Conservation (phyloP, 2,113 vertebrate species). For the Rhizomys pruinosus region DNA sequence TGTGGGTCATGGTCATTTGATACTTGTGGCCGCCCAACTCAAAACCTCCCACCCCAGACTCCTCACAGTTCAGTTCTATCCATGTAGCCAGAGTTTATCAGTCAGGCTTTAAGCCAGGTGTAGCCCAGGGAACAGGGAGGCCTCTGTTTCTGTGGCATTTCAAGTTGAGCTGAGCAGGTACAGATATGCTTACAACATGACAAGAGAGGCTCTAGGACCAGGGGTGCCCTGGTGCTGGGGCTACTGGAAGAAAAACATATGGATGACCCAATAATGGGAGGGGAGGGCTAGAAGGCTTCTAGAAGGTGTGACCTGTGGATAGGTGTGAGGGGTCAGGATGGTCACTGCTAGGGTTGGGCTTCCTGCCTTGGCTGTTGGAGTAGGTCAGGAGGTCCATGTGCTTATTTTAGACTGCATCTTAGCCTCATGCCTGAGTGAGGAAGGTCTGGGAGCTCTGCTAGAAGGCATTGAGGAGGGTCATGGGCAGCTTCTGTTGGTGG, state of each 20-base stretch:
- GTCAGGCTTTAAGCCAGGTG: neutral
- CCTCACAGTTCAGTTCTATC: neutral
- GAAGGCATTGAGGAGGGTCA: rapidly evolving
- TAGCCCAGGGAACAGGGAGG: rapidly evolving
- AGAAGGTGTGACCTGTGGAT: neutral
- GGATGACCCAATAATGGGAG: neutral
- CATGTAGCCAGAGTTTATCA: neutral
- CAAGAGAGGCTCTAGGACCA: neutral
- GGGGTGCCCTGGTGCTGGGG: neutral
- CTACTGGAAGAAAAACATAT: neutral
- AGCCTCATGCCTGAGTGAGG: neutral
- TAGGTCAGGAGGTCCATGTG: neutral
- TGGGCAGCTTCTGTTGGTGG: neutral
- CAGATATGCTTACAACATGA: neutral
- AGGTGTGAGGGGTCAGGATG: neutral
- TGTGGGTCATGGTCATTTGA: neutral
- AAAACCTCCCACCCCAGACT: rapidly evolving
- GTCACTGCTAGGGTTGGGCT: neutral
- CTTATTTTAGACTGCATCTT: neutral
- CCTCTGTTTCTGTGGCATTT: neutral
- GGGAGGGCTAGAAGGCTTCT: neutral
- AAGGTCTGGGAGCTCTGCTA: neutral
- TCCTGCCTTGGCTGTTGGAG: neutral
- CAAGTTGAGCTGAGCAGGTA: neutral
- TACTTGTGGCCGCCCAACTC: neutral